Evolutionary conservation across 2,113 vertebrate genomes (phyloP).

Genomic region (Charadrius vociferus): DNA sequence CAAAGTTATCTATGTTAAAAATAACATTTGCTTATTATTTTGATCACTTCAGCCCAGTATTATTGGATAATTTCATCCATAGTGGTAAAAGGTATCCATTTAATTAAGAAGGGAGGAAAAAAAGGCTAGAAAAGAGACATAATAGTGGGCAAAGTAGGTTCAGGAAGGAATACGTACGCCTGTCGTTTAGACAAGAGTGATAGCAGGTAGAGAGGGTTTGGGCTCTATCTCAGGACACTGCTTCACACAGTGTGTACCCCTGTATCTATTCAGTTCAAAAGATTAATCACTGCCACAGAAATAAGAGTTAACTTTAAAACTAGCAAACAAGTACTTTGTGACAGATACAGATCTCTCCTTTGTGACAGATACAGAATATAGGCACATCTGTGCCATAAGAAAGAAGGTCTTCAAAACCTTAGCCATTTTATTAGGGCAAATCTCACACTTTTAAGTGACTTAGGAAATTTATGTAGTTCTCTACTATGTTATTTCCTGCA

Average conservation of each 20-base stretch:
- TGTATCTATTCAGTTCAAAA: background rate
- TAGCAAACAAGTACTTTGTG: background rate
- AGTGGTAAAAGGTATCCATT: background rate
- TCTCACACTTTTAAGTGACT: background rate
- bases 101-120: background rate
- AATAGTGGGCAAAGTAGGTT: background rate
- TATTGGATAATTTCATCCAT: background rate
- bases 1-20: background rate
- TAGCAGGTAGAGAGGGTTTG: background rate
- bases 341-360: background rate
- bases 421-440: background rate
- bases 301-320: background rate
- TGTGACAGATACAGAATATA: background rate
- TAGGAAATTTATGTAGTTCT: background rate
- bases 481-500: background rate
- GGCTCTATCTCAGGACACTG: background rate
- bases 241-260: too few relatives aligned
- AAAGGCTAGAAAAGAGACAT: background rate
- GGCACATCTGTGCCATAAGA: accelerated
- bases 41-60: background rate
- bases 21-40: background rate
- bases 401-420: background rate
- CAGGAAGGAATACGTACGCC: background rate
- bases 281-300: background rate
- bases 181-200: background rate